Evolutionary conservation across 2,888 invertebrate species (phyloP), one percentile per base, ranked within the genome.

Genomic region (Phymatocera aterrima): DNA sequence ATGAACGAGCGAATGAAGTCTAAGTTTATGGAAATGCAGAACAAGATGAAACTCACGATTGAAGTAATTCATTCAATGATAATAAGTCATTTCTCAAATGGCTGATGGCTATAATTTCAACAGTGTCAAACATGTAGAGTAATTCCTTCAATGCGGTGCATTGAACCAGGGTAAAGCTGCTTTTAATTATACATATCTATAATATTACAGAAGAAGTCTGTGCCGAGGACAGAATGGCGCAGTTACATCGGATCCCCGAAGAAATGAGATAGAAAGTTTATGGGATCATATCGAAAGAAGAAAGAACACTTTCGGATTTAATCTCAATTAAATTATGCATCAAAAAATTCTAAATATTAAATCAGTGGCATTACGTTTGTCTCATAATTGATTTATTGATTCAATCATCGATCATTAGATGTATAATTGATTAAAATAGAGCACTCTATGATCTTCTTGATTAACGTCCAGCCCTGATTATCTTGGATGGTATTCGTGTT

Each of bases 21-120:
- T 4, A 68, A 68, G 21, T 77, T 77, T 68, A n/a, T 34, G 8
- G 28, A 68, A 5, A 40, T 77, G 31, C 77, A 77, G 37, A 31
- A 77, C 10, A 77, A 31, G 61, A 77, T 77, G 77, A 60, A 61
- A 21, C 43, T 40, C 28, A 61, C 43, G 46, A 77, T 46, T 28
- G 40, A 77, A 61, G 77, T 77, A 77, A n/a, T 8, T 31, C 12
- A 40, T 28, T 37, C 37, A 37, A 18, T 46, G 1, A 21, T 15
- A 40, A 43, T n/a, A 28, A 43, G n/a, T 10, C 12, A 46, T 24
- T 28, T n/a, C n/a, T n/a, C n/a, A n/a, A n/a, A n/a, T n/a, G n/a
- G n/a, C n/a, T n/a, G n/a, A n/a, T n/a, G n/a, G n/a, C n/a, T n/a
- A n/a, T n/a, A n/a, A n/a, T n/a, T n/a, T n/a, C n/a, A n/a, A n/a